These are phyloP conservation scores for Pogonomyrmex californicus DNA, from an alignment of 1,140 invertebrate genomes.

Conservation along the genomic window DNA sequence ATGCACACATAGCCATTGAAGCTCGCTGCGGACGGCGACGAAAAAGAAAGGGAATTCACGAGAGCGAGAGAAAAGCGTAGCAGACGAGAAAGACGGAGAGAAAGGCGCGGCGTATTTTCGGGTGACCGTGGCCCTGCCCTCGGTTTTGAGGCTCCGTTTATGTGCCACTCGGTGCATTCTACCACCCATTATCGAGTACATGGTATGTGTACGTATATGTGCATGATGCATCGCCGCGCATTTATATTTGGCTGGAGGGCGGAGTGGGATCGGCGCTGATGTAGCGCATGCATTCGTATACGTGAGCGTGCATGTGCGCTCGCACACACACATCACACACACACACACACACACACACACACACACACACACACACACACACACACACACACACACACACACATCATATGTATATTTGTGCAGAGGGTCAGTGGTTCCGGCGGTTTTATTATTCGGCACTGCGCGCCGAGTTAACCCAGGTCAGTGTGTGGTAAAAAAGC, in stretches of 20 bases:
- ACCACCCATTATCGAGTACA: not conserved
- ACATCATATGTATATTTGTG: not conserved
- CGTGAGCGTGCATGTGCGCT: not conserved
- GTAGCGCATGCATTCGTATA: not conserved
- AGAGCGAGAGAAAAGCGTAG: slow-evolving; percentile 20
- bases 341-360: not conserved
- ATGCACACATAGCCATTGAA: slow-evolving; percentile 73
- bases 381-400: not conserved
- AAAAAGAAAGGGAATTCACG: slow-evolving; percentile 63
- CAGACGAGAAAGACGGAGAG: slow-evolving; percentile 53
- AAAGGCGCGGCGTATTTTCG: slow-evolving; percentile 81
- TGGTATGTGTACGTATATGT: not conserved
- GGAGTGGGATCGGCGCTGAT: slow-evolving; percentile 50
- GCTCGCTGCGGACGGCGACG: slow-evolving; percentile 57
- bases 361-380: not conserved
- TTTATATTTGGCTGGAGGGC: slow-evolving; percentile 71
- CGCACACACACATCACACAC: not conserved
- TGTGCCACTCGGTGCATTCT: slow-evolving; percentile 79
- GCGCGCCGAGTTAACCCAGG: slow-evolving; percentile 84
- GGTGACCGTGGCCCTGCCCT: slow-evolving; percentile 85
- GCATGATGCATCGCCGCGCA: slow-evolving; percentile 51
- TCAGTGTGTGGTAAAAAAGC: slow-evolving; percentile 84
- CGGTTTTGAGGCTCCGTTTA: slow-evolving; percentile 74
- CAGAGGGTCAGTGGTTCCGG: slow-evolving; percentile 78
- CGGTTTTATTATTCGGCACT: slow-evolving; percentile 85